Percentiles rank a stretch among this genome's conserved stretches.
phyloP scores from a whole-genome alignment of 2,797 vertebrate genomes.

The Sarcoramphus papa region DNA sequence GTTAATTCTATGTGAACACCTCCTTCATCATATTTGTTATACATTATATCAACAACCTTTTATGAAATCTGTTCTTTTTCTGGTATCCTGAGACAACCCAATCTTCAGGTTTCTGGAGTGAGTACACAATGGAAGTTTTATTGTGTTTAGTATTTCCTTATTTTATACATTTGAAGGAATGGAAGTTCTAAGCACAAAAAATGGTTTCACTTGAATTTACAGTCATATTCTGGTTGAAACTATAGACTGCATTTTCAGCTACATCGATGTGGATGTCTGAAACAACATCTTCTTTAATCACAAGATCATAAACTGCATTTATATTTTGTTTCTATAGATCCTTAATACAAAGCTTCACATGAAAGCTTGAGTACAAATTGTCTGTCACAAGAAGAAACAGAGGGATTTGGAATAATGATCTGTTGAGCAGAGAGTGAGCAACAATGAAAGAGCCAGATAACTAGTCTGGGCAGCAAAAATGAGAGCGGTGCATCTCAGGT shows the following conservation, averaged over 20 bases:
- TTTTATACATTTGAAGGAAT: constrained; percentile 34
- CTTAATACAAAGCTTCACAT: background rate
- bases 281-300: constrained; percentile 2
- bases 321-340: background rate
- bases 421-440: background rate
- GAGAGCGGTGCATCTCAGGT: background rate
- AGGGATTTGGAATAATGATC: background rate
- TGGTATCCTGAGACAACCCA: background rate
- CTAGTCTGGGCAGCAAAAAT: background rate
- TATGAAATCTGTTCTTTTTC: background rate
- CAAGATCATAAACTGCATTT: background rate
- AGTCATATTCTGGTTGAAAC: constrained; percentile 24
- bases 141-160: constrained; percentile 43
- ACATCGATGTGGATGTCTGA: background rate
- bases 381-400: background rate
- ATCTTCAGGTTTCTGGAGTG: background rate
- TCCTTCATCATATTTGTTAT: constrained; percentile 2
- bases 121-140: background rate
- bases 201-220: constrained; percentile 49
- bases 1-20: background rate
- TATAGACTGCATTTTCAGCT: constrained; percentile 39
- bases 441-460: background rate
- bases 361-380: constrained; percentile 22
- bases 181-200: constrained; percentile 35
- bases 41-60: constrained; percentile 3